phyloP scores from a whole-genome alignment of 2,888 invertebrate genomes.

The Physocephala rufipes region DNA sequence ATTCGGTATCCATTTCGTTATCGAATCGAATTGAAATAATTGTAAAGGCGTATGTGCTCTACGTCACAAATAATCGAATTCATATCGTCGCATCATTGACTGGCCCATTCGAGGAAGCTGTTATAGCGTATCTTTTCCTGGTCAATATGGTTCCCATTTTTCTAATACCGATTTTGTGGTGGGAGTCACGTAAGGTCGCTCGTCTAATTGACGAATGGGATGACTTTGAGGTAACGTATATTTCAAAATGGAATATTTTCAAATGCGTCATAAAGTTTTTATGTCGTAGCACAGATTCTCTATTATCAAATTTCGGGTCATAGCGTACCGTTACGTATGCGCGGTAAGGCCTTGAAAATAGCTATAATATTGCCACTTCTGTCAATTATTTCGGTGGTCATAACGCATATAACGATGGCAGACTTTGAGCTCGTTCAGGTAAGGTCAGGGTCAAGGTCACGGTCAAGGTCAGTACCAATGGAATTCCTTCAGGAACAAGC shows the following conservation, averaged over 20 bases:
- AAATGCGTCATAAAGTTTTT: conserved; percentile 23
- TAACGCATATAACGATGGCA: conserved; percentile 77
- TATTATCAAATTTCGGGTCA: conserved; percentile 72
- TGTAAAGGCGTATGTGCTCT: conserved; percentile 68
- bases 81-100: conserved; percentile 71
- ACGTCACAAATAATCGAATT: conserved; percentile 72
- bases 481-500: neutral
- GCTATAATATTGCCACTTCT: conserved; percentile 71
- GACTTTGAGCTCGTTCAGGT: conserved; percentile 73
- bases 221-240: conserved; percentile 71
- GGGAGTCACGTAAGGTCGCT: conserved; percentile 74
- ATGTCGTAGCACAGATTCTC: conserved; percentile 64
- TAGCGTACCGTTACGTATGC: conserved; percentile 69
- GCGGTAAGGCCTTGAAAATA: conserved; percentile 70
- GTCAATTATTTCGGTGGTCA: conserved; percentile 72
- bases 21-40: neutral
- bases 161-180: conserved; percentile 73
- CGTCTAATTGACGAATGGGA: conserved; percentile 70
- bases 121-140: conserved; percentile 79
- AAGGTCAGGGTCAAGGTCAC: neutral
- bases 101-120: conserved; percentile 78
- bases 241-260: neutral
- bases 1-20: neutral
- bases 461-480: no score
- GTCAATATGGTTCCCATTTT: conserved; percentile 76